phyloP scores from a whole-genome alignment of 2,113 vertebrate species.

The Pollimyrus isidori region DNA sequence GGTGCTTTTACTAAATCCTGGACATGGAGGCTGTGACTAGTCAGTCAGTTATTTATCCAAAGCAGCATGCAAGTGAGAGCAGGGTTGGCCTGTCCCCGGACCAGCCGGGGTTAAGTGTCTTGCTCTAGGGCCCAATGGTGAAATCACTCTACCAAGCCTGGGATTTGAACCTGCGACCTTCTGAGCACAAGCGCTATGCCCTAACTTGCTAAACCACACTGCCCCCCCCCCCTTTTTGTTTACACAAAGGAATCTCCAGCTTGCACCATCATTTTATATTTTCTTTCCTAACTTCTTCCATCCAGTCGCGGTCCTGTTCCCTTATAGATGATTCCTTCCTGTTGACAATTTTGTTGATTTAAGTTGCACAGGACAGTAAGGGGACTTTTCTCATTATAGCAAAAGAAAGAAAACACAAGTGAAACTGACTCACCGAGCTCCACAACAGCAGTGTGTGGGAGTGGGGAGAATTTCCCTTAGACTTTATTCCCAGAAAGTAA shows the following conservation, averaged over 20 bases:
- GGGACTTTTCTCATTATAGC: constrained; percentile 19
- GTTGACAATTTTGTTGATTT: not conserved
- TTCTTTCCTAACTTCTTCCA: not conserved
- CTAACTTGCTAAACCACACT: not conserved
- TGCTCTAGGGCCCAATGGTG: not conserved
- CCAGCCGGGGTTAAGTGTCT: not conserved
- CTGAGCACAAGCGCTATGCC: not conserved
- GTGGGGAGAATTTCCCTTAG: constrained; percentile 19
- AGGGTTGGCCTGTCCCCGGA: not conserved
- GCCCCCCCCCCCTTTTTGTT: not conserved
- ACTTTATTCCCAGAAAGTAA: constrained; percentile 23
- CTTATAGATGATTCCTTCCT: not conserved
- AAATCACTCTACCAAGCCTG: not conserved
- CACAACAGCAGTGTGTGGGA: constrained; percentile 25
- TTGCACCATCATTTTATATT: not conserved
- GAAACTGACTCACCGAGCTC: constrained; percentile 30
- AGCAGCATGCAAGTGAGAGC: not conserved
- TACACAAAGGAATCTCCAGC: not conserved
- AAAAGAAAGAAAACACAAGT: constrained; percentile 34
- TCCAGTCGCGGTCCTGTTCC: not conserved
- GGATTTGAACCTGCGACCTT: not conserved
- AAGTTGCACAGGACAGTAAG: constrained; percentile 30
- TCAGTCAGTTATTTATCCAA: not conserved
- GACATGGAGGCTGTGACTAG: not conserved
- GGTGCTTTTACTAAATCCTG: not conserved